Evolutionary conservation across 1,140 invertebrate genomes (phyloP).

Genomic region (Radopholus similis): DNA sequence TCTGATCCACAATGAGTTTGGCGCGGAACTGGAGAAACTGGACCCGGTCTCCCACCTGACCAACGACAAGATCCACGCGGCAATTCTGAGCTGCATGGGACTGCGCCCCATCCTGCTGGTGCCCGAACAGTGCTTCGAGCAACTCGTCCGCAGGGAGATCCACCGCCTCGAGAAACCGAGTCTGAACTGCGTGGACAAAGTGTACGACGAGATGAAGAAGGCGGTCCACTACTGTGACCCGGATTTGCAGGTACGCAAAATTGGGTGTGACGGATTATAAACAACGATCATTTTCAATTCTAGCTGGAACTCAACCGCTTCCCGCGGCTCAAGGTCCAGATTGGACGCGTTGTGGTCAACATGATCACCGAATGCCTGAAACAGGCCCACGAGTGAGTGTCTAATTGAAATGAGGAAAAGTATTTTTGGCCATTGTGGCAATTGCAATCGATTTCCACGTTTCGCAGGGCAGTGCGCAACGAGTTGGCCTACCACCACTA

Average conservation of each 20-base stretch:
- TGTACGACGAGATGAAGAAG: slow-evolving; percentile 98
- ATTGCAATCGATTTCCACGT: slow-evolving; percentile 21
- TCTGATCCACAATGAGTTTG: slow-evolving; percentile 98
- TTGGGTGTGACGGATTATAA: neutral
- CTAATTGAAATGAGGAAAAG: no score
- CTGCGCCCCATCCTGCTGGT: slow-evolving; percentile 92
- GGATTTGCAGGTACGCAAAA: slow-evolving; percentile 65
- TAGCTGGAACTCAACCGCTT: slow-evolving; percentile 98
- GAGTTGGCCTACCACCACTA: slow-evolving; percentile 97
- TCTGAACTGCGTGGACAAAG: slow-evolving; percentile 88
- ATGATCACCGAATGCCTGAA: slow-evolving; percentile 81
- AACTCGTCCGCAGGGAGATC: slow-evolving; percentile 94
- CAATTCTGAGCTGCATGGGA: slow-evolving; percentile 64
- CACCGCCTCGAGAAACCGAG: slow-evolving; percentile 89
- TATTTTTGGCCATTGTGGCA: no score
- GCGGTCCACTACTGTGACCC: slow-evolving; percentile 97
- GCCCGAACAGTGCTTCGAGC: slow-evolving; percentile 81
- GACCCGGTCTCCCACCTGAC: slow-evolving; percentile 86
- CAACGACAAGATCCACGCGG: slow-evolving; percentile 75
- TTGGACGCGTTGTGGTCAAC: slow-evolving; percentile 94
- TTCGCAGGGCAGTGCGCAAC: slow-evolving; percentile 69
- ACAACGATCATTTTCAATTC: neutral
- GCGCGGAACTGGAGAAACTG: slow-evolving; percentile 82
- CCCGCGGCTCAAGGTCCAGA: slow-evolving; percentile 90
- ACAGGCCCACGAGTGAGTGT: slow-evolving; percentile 72